Evolutionary conservation across 2,888 invertebrate species (phyloP).

Genomic region (Ashinkailepas kermadecensis): DNA sequence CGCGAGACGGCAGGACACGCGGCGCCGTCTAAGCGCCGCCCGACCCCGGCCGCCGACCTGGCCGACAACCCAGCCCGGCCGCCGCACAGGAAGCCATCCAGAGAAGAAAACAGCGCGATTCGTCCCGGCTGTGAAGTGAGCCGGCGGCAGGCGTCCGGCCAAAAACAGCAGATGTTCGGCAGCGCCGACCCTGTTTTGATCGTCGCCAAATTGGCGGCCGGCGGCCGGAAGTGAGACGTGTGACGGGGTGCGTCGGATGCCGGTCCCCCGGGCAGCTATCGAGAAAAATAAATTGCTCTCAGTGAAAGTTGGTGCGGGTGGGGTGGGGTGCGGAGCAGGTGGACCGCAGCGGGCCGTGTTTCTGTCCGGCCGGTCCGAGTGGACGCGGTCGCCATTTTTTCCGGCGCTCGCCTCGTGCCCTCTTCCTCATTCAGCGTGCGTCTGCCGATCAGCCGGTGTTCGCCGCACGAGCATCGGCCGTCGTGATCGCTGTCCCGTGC

Average conservation of each 20-base stretch:
- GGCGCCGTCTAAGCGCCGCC: not conserved
- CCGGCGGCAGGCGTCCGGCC: not conserved
- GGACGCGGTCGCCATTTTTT: too few relatives aligned
- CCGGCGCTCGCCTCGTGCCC: too few relatives aligned
- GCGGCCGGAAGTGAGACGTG: slow-evolving; percentile 5
- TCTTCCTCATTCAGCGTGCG: too few relatives aligned
- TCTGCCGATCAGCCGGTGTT: too few relatives aligned
- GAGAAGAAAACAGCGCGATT: not conserved
- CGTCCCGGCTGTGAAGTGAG: not conserved
- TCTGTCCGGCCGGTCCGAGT: too few relatives aligned
- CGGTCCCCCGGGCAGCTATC: not conserved
- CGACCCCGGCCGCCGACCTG: not conserved
- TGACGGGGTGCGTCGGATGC: not conserved
- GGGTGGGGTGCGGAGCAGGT: not conserved
- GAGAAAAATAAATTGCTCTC: not conserved
- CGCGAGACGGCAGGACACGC: too few relatives aligned
- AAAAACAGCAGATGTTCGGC: not conserved
- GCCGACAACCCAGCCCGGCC: not conserved
- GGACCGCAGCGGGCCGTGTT: not conserved
- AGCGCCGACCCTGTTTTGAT: not conserved
- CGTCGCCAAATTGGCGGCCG: not conserved
- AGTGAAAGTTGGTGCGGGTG: not conserved
- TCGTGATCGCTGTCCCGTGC: too few relatives aligned
- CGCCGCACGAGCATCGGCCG: too few relatives aligned
- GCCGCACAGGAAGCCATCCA: not conserved